Evolutionary conservation across 2,113 vertebrate species (phyloP).

Genomic region (Apodemus sylvaticus): DNA sequence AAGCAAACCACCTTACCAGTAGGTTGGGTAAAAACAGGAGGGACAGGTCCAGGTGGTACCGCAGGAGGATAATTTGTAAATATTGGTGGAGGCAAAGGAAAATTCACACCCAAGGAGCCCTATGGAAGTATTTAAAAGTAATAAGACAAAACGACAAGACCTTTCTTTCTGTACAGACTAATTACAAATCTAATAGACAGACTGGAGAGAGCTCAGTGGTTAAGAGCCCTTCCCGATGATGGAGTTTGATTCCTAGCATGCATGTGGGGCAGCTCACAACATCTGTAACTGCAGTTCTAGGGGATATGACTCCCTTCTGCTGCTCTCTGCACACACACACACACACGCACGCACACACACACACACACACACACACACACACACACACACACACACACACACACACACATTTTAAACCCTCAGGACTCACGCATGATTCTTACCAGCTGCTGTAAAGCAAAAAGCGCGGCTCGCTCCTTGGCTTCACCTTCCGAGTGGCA

Average conservation of each 20-base stretch:
- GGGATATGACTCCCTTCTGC: background rate
- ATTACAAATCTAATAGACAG: background rate
- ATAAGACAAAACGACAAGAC: constrained; percentile 52
- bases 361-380: background rate
- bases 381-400: background rate
- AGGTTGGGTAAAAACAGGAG: constrained; percentile 87
- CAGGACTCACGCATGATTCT: constrained; percentile 51
- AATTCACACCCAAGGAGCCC: constrained; percentile 92
- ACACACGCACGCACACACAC: background rate
- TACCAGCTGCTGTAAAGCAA: constrained; percentile 95
- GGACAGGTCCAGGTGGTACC: constrained; percentile 86
- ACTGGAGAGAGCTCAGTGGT: background rate
- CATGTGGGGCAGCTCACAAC: background rate
- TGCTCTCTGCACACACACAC: background rate
- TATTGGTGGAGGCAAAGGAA: constrained; percentile 89
- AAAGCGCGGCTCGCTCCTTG: constrained; percentile 95
- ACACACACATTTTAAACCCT: background rate
- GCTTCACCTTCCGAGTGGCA: constrained; percentile 95
- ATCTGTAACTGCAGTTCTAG: background rate
- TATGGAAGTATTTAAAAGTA: constrained; percentile 75
- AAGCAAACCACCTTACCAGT: constrained; percentile 82
- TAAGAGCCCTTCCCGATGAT: background rate
- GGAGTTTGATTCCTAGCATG: background rate
- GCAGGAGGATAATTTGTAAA: constrained; percentile 89
- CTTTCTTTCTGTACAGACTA: background rate